Percentiles rank a stretch among this genome's conserved stretches.
phyloP scores from a whole-genome alignment of 2,888 invertebrate genomes.

The Cerastis leucographa region DNA sequence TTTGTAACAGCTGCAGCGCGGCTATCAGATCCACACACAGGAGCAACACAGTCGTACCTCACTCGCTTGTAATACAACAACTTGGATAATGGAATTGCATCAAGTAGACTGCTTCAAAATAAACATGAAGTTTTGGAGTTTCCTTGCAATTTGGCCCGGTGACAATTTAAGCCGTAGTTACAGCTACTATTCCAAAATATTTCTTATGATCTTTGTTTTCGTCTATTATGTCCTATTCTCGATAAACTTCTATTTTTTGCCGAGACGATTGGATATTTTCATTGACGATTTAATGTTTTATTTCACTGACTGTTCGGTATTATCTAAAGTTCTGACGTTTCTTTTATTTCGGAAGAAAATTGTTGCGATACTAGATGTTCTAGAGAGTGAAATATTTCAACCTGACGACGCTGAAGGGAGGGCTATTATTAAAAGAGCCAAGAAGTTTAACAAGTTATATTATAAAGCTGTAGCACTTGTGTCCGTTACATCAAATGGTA shows the following conservation, averaged over 20 bases:
- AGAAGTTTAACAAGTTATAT: constrained; percentile 72
- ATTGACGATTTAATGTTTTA: constrained; percentile 80
- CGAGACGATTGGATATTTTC: constrained; percentile 73
- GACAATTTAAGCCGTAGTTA: constrained; percentile 62
- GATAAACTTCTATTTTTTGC: constrained; percentile 77
- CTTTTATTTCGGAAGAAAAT: constrained; percentile 71
- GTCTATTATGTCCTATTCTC: constrained; percentile 68
- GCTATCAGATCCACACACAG: constrained; percentile 43
- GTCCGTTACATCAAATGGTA: constrained; percentile 69
- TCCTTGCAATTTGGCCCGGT: constrained; percentile 75
- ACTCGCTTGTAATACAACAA: constrained; percentile 35
- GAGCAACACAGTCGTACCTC: constrained; percentile 26
- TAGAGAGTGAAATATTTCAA: constrained; percentile 78
- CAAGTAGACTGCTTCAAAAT: constrained; percentile 78
- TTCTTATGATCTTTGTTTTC: constrained; percentile 68
- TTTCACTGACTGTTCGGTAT: constrained; percentile 73
- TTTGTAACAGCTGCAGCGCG: constrained; percentile 13
- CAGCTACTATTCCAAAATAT: constrained; percentile 68
- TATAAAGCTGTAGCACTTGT: constrained; percentile 73
- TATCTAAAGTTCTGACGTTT: constrained; percentile 77
- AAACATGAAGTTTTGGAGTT: constrained; percentile 75
- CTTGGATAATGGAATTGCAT: constrained; percentile 60
- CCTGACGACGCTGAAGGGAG: constrained; percentile 67
- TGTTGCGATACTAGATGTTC: constrained; percentile 64
- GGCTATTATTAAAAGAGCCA: constrained; percentile 72